phyloP scores from a whole-genome alignment of 1,140 invertebrate genomes.

The Venustaconcha ellipsiformis region DNA sequence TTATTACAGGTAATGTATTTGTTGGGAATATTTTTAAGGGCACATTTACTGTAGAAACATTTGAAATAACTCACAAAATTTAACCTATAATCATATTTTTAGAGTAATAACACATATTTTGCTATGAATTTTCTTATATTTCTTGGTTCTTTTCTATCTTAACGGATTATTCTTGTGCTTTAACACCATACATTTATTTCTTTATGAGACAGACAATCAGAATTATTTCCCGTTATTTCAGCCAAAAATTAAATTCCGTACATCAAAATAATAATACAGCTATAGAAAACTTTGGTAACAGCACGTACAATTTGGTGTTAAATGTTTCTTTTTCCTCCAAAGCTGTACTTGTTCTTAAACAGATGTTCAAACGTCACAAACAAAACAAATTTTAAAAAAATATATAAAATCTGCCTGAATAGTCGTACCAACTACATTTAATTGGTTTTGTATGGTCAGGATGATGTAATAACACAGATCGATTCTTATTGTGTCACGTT shows the following conservation, averaged over 20 bases:
- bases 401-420: not conserved
- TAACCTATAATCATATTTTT: not conserved
- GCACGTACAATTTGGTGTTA: too few species aligned
- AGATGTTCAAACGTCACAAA: not conserved
- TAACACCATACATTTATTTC: too few species aligned
- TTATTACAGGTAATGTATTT: constrained; percentile 72
- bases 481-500: not conserved
- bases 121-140: not conserved
- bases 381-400: not conserved
- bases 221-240: too few species aligned
- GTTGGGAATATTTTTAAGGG: not conserved
- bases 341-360: not conserved
- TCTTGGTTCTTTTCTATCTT: not conserved
- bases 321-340: too few species aligned
- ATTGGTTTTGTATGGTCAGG: not conserved
- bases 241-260: too few species aligned
- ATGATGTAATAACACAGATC: not conserved
- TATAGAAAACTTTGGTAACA: too few species aligned
- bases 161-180: not conserved
- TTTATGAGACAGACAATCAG: too few species aligned
- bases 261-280: too few species aligned
- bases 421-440: not conserved
- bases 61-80: not conserved
- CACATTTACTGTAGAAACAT: not conserved
- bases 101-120: not conserved